Conservation (phyloP, 2,888 invertebrate genomes). For the Myopa testacea region DNA sequence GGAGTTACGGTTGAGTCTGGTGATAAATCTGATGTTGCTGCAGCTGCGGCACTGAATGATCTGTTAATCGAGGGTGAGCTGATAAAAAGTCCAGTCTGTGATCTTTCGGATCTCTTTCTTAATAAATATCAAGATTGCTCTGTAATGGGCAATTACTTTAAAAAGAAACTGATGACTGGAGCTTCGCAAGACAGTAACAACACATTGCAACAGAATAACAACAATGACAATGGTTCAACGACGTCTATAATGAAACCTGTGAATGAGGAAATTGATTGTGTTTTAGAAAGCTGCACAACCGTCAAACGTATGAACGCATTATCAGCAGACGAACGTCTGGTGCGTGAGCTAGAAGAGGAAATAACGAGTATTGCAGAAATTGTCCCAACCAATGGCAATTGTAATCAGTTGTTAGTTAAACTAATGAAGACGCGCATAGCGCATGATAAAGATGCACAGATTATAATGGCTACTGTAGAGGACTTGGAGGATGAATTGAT, state of each 20-base stretch:
- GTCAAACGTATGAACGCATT: constrained; percentile 62
- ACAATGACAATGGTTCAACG: constrained; percentile 58
- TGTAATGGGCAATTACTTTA: constrained; percentile 54
- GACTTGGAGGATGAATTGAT: constrained; percentile 52
- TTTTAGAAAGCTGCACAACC: constrained; percentile 61
- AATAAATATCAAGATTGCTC: constrained; percentile 54
- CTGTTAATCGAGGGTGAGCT: constrained; percentile 51
- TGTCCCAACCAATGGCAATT: constrained; percentile 75
- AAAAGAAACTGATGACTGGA: constrained; percentile 57
- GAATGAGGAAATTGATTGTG: constrained; percentile 62
- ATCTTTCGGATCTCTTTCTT: constrained; percentile 54
- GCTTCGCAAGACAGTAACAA: constrained; percentile 49
- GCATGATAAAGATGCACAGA: constrained; percentile 51
- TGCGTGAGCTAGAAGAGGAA: constrained; percentile 50
- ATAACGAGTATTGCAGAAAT: constrained; percentile 71
- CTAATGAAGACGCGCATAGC: constrained; percentile 58
- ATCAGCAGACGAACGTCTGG: constrained; percentile 36
- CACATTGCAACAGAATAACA: constrained; percentile 46
- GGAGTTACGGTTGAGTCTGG: constrained; percentile 48
- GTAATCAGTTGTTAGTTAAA: constrained; percentile 75
- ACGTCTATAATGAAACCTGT: constrained; percentile 65
- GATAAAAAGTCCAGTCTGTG: constrained; percentile 48
- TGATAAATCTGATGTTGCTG: constrained; percentile 50
- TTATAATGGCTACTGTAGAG: constrained; percentile 61
- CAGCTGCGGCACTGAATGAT: constrained; percentile 45